Percentiles rank a stretch among this genome's conserved stretches.
Evolutionary conservation across 2,113 vertebrate species (phyloP).

Genomic region (Myiagra hebetior): DNA sequence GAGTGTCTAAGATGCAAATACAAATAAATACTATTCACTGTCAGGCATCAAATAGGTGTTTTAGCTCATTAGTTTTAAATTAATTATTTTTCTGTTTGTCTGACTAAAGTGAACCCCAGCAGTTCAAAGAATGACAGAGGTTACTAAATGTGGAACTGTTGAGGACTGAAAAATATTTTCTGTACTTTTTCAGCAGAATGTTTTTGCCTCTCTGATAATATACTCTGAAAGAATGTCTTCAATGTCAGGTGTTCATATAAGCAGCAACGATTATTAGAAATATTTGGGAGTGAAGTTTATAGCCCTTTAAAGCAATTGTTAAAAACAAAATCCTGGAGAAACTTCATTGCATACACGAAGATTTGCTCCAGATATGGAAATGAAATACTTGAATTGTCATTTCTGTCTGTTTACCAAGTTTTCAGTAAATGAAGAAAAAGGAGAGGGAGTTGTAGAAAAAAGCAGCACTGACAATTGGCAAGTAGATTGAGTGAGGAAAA

Average conservation of each 20-base stretch:
- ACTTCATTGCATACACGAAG: neutral
- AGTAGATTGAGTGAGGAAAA: neutral
- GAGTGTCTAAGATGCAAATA: neutral
- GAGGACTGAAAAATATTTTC: neutral
- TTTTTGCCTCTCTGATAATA: neutral
- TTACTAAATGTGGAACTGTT: neutral
- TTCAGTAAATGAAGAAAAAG: neutral
- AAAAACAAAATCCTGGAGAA: neutral
- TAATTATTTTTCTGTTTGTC: neutral
- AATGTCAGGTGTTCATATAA: neutral
- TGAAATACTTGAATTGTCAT: neutral
- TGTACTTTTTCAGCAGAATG: neutral
- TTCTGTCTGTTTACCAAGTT: neutral
- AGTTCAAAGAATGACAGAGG: neutral
- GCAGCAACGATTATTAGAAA: neutral
- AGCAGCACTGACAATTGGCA: neutral
- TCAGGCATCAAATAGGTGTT: neutral
- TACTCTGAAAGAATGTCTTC: neutral
- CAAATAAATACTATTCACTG: neutral
- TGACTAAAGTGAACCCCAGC: neutral
- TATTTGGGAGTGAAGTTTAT: neutral
- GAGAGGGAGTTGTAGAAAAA: neutral
- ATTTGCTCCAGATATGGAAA: neutral
- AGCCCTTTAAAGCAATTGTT: neutral
- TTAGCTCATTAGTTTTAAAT: neutral